These are phyloP conservation scores for Hippocampus guttulatus DNA, from an alignment of 2,113 vertebrate genomes.

Conservation along the genomic window DNA sequence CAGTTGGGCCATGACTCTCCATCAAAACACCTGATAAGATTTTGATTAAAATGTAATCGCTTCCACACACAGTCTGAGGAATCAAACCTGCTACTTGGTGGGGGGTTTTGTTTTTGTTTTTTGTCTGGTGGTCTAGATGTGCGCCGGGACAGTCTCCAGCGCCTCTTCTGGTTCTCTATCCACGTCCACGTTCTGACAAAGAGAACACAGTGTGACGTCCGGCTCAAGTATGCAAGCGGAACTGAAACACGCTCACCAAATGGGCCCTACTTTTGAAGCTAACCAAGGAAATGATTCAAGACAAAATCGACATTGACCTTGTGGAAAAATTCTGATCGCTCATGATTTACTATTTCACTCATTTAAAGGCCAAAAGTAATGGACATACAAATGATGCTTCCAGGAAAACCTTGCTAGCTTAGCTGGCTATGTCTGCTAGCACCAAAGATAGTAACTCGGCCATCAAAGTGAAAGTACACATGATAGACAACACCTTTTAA, in stretches of 20 bases:
- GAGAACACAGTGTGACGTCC: not conserved
- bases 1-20: not conserved
- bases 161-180: constrained; percentile 76
- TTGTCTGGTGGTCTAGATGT: constrained; percentile 51
- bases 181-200: constrained; percentile 76
- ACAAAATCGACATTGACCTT: not conserved
- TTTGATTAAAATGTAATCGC: not conserved
- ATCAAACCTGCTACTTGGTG: not conserved
- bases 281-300: not conserved
- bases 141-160: constrained; percentile 72
- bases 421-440: not conserved
- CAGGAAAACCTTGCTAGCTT: not conserved
- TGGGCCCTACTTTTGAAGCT: not conserved
- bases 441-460: too few relatives aligned
- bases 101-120: not conserved
- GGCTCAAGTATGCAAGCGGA: not conserved
- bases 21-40: not conserved
- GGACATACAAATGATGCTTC: too few relatives aligned
- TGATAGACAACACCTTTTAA: too few relatives aligned
- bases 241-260: not conserved
- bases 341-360: not conserved
- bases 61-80: not conserved
- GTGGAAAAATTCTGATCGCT: too few relatives aligned
- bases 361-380: not conserved
- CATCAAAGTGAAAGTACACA: too few relatives aligned